Percentiles rank a stretch among this genome's conserved stretches.
phyloP scores from a whole-genome alignment of 2,113 vertebrate species.

The Ranitomeya imitator region DNA sequence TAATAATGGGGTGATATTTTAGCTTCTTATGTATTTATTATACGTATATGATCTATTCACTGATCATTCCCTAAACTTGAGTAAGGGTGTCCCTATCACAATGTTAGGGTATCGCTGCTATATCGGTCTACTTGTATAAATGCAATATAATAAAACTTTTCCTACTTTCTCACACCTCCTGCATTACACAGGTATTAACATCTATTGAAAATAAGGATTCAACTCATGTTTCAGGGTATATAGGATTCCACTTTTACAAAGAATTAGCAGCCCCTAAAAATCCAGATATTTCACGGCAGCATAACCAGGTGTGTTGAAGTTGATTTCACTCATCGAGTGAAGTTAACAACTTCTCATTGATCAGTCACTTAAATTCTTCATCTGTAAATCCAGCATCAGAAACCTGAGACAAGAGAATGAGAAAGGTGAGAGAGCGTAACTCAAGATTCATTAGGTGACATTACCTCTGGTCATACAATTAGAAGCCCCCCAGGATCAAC shows the following conservation, averaged over 20 bases:
- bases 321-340: neutral
- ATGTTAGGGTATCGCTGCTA: neutral
- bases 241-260: conserved; percentile 9
- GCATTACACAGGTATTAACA: neutral
- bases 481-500: neutral
- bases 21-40: too few species aligned
- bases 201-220: neutral
- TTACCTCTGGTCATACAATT: neutral
- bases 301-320: neutral
- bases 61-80: too few species aligned
- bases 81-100: too few species aligned
- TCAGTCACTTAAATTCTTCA: neutral
- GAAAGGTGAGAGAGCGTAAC: neutral
- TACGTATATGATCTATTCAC: too few species aligned
- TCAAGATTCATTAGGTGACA: neutral
- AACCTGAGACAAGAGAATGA: neutral
- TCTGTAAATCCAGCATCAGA: neutral
- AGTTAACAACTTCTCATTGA: neutral
- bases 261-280: conserved; percentile 3
- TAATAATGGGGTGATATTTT: too few species aligned
- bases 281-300: conserved; percentile 23
- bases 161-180: neutral
- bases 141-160: neutral
- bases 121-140: neutral
- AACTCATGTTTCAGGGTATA: conserved; percentile 20